phyloP scores from a whole-genome alignment of 2,888 invertebrate genomes.

The Spodoptera littoralis region DNA sequence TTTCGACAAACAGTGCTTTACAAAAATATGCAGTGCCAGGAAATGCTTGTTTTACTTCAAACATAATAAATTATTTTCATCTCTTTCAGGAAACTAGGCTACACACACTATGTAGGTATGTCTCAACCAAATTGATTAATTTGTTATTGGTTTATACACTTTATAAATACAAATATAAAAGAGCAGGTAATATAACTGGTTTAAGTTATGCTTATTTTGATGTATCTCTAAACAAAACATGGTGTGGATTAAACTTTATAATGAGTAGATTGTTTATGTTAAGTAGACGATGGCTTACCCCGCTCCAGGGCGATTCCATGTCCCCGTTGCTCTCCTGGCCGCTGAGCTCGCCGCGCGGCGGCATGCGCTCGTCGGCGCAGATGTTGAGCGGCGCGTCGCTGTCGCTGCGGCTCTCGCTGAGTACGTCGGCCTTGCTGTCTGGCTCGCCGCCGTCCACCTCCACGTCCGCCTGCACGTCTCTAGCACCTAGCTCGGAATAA shows the following conservation, averaged over 20 bases:
- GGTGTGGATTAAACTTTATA: not conserved
- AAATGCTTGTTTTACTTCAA: too few relatives aligned
- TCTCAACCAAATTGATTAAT: too few relatives aligned
- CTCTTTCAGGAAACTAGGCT: too few relatives aligned
- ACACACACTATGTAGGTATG: too few relatives aligned
- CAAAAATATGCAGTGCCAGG: too few relatives aligned
- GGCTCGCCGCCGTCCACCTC: conserved; percentile 68
- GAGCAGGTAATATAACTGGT: not conserved
- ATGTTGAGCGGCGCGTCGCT: conserved; percentile 90
- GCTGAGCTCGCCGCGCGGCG: conserved; percentile 95
- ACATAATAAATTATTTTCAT: too few relatives aligned
- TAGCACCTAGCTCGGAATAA: conserved; percentile 71
- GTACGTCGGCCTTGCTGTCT: conserved; percentile 80
- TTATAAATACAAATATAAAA: not conserved
- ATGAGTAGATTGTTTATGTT: not conserved
- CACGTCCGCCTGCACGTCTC: conserved; percentile 57
- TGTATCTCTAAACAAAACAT: conserved; percentile 8
- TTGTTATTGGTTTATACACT: too few relatives aligned
- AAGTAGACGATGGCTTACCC: conserved; percentile 82
- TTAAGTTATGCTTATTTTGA: not conserved
- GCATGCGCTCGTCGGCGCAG: conserved; percentile 95
- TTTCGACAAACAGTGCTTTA: not conserved
- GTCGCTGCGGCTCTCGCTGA: conserved; percentile 77
- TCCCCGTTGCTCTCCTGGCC: conserved; percentile 96
- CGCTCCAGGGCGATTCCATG: conserved; percentile 93